phyloP scores from a whole-genome alignment of 1,140 invertebrate genomes.

The Diorhabda sublineata region DNA sequence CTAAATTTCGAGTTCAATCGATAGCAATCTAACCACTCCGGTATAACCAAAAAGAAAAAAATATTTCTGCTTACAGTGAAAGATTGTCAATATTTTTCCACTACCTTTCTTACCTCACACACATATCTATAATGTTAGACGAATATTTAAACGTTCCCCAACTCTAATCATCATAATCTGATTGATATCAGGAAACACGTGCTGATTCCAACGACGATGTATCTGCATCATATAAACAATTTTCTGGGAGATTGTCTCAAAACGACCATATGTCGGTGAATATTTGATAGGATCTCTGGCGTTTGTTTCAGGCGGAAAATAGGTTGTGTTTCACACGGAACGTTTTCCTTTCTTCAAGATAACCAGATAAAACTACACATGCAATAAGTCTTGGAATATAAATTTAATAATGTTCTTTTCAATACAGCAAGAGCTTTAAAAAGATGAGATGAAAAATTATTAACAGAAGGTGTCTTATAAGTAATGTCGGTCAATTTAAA shows the following conservation, averaged over 20 bases:
- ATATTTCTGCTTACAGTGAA: no score
- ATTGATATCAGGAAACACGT: neutral
- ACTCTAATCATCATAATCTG: neutral
- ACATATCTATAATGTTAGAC: neutral
- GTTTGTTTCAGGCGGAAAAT: neutral
- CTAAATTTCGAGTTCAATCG: no score
- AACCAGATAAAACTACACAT: no score
- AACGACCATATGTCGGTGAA: neutral
- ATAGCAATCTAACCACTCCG: no score
- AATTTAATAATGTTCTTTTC: no score
- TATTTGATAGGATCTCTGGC: neutral
- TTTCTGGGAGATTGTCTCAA: neutral
- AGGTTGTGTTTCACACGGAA: neutral
- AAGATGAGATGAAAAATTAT: no score
- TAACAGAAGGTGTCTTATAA: no score
- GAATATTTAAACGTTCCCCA: neutral
- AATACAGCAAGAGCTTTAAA: no score
- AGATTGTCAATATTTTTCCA: neutral
- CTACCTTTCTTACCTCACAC: neutral
- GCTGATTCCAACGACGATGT: neutral
- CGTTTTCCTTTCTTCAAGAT: no score
- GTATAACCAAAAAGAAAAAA: no score
- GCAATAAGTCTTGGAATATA: no score
- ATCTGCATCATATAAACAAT: constrained; percentile 1
- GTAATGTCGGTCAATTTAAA: no score